Base-by-base conservation (phyloP, 2,113 vertebrate species). In the Menura novaehollandiae region DNA sequence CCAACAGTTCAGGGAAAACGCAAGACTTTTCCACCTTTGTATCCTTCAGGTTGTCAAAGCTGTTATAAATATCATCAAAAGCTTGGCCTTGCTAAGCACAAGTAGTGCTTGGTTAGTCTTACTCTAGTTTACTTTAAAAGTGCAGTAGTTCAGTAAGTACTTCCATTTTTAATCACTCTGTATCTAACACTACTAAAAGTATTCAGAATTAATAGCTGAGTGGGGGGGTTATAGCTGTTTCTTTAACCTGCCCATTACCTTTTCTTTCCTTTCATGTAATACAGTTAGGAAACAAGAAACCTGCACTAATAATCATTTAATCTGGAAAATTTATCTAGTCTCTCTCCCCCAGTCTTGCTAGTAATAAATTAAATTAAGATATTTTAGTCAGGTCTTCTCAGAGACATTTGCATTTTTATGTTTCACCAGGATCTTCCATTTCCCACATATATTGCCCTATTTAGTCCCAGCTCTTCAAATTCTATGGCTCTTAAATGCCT, bases 111-210 rank as follows among this genome's bases (percentile, higher is more conserved):
- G n/a, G 8, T n/a, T 60, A 71, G 32, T 30, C 73, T 78, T 71
- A 68, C 15, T 46, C 55, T 93, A 89, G 85, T 51, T 88, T 91
- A 85, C 49, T 60, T 94, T 33, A 88, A 89, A 97, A 89, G 13
- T 24, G 3, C n/a, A 76, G 28, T 24, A 84, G 88, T 91, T 46
- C 62, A 60, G 24, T 53, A 62, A 75, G 75, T 66, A 80, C 13
- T 32, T 64, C 47, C 8, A 41, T 58, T 80, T 87, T 86, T 59
- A 89, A 75, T 68, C 32, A 90, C 10, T 89, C 51, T 44, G 11
- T 55, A 73, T 82, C 16, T 53, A 95, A 63, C 8, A 37, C 5
- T 59, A n/a, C 5, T 89, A 83, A 90, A 85, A 85, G 83, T 49
- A 59, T 77, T 83, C 68, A 85, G 56, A 87, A 91, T 66, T 11